These are phyloP conservation scores for Eulemur macaco DNA, from an alignment of 2,113 vertebrate genomes.

Conservation along the genomic window DNA sequence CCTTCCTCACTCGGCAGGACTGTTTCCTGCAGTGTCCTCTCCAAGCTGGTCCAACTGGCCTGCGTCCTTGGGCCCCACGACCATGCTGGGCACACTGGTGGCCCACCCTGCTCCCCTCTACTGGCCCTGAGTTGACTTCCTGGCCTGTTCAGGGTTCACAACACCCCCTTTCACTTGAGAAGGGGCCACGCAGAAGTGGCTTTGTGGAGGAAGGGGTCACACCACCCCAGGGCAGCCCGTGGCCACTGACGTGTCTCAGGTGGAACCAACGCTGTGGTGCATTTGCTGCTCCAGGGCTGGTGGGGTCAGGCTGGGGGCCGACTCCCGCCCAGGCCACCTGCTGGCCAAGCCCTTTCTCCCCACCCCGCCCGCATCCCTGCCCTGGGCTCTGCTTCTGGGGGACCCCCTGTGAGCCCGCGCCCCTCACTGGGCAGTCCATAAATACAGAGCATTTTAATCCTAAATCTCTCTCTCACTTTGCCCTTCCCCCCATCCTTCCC, in stretches of 20 bases:
- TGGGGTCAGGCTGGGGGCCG: rapidly evolving
- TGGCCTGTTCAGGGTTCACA: background rate
- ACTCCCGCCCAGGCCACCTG: background rate
- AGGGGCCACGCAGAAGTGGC: background rate
- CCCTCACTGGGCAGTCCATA: background rate
- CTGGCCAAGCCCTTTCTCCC: background rate
- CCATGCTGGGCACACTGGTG: rapidly evolving
- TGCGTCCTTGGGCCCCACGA: rapidly evolving
- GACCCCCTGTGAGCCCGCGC: background rate
- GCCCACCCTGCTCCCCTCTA: rapidly evolving
- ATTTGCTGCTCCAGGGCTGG: background rate
- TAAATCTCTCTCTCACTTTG: no score
- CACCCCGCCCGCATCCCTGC: rapidly evolving
- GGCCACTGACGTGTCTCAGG: background rate
- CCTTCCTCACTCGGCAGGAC: background rate
- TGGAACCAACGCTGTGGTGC: no score
- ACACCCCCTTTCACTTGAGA: background rate
- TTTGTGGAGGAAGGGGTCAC: background rate
- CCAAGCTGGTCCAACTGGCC: background rate
- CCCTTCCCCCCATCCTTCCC: background rate
- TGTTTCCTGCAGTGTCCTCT: background rate
- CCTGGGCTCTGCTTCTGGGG: background rate
- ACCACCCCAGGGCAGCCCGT: background rate
- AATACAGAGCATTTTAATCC: background rate
- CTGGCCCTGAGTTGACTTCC: rapidly evolving